Evolutionary conservation across 2,888 invertebrate species (phyloP), one percentile per base, ranked within the genome.

Genomic region (Habrosyne pyritoides): DNA sequence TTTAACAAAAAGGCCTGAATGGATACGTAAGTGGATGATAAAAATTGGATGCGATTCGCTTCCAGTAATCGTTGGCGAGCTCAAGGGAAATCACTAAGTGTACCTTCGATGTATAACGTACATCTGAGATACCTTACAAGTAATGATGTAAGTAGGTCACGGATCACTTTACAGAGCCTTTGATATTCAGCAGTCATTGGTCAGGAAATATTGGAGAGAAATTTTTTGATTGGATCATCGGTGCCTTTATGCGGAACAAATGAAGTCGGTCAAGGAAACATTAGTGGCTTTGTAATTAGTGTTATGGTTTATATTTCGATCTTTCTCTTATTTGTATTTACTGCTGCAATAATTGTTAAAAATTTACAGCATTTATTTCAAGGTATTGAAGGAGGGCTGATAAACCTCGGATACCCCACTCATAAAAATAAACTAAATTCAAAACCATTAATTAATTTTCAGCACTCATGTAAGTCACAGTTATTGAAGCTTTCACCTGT

Each of bases 21-120:
- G 73, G 73, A 71, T 77, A 72, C 73, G 78, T 78, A 81, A 85
- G 80, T 80, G 75, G 80, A 80, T 83, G 80, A 80, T 87, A 88
- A 89, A 89, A 89, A 88, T 87, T 87, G 83, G 84, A 84, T 81
- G 81, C 77, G 75, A 83, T 86, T 81, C 81, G 75, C 78, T 83
- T 72, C 63, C 71, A 65, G 79, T 81, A 84, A 86, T 86, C 81
- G 83, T 64, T 66, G 66, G 60, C 58, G 64, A 60, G 70, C 88
- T 84, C 86, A 50, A 50, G 89, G 89, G 89, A 89, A 90, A 89
- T 89, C 84, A 86, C 69, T 66, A 74, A 77, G 77, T 72, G 74
- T 66, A 71, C 65, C 68, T 59, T 72, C 78, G 65, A 71, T 75
- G 73, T 76, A 76, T 59, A 67, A 54, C 59, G 62, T 55, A 60